A percentile compares a stretch with the other conserved stretches of the same genome.
Conservation (phyloP, 1,140 invertebrate genomes). For the Hormaphis cornu region DNA sequence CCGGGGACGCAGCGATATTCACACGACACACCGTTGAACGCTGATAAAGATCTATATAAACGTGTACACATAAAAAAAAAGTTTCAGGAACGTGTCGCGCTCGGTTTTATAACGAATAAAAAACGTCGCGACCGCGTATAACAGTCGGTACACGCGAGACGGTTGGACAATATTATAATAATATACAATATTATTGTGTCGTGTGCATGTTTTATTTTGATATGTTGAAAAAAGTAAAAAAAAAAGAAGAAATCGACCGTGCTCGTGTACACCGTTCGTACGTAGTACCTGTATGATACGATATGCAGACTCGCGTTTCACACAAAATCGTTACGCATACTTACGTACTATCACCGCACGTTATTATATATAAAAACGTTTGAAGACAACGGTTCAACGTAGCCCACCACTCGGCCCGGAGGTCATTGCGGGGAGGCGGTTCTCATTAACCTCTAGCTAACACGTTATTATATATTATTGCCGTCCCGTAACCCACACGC, state of each 20-base stretch:
- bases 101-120: slow-evolving; percentile 7
- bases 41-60: slow-evolving; percentile 1
- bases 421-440: neutral
- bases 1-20: neutral
- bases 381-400: neutral
- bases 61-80: too few species aligned
- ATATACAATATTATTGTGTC: neutral
- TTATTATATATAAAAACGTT: too few species aligned
- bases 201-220: too few species aligned
- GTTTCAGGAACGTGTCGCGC: slow-evolving; percentile 6
- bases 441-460: neutral
- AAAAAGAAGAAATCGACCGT: neutral
- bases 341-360: too few species aligned
- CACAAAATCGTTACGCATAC: too few species aligned
- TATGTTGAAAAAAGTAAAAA: too few species aligned
- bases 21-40: neutral
- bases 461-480: neutral
- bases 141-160: too few species aligned
- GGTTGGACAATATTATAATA: neutral
- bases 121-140: neutral
- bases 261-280: too few species aligned
- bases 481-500: too few species aligned
- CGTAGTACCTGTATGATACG: too few species aligned
- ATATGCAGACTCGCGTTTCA: too few species aligned
- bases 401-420: neutral